Base-by-base conservation (phyloP, 2,113 vertebrate species). In the Antechinus flavipes region DNA sequence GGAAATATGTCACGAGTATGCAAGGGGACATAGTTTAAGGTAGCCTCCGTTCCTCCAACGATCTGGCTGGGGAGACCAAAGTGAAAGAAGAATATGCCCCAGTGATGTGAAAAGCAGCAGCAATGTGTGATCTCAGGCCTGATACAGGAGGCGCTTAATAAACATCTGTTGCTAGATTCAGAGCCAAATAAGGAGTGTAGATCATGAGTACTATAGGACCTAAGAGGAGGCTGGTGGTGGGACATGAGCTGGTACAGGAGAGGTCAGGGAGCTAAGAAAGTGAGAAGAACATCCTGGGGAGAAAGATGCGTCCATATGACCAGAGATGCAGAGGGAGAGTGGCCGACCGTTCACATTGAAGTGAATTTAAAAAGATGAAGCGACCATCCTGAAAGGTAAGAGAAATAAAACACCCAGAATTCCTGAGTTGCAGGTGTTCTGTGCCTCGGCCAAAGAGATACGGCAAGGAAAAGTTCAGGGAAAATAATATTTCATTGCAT, bases 381-480 rank as follows among this genome's bases (percentile, higher is more conserved):
- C 25, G 2, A 0, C 0, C 54, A 1, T 68, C 89, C 49, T 84
- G 68, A 7, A 9, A 55, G 55, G 27, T 35, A 58, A 92, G 93
- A 97, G 97, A 56, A 49, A 94, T 94, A 96, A 92, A 95, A 94
- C 90, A 89, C 92, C 95, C 54, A 96, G 61, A 95, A 93, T 95
- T 97, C 95, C 47, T 91, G 46, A 89, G 19, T 26, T 54, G 49
- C 89, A 47, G 8, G 12, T 91, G 96, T 19, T 19, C 50, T 19
- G 0, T 46, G 7, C 54, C 11, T 4, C 46, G 93, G 52, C 8
- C n/a, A 52, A 90, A 25, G 19, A 27, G 19, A 12, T 9, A 12
- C 9, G 12, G 61, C 8, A 2, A 90, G 89, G 91, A 84, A 56
- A 91, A 61, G 9, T 35, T 27, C 84, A 56, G 12, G 0, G 91